Conservation (phyloP, 2,888 invertebrate species). For the Apoda limacodes region DNA sequence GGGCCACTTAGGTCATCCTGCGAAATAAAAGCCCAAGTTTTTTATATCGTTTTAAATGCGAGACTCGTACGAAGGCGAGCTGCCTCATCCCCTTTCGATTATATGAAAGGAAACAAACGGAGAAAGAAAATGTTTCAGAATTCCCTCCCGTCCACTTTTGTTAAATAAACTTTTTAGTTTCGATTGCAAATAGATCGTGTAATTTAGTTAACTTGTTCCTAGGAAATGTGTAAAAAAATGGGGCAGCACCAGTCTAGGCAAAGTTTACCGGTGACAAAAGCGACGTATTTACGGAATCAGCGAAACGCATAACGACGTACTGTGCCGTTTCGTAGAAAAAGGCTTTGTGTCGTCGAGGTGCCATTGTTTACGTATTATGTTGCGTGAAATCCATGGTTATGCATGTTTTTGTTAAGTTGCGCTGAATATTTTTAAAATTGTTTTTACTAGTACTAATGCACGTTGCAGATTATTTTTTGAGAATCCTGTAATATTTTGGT, state of each 20-base stretch:
- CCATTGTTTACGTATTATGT: constrained; percentile 42
- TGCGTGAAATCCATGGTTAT: constrained; percentile 33
- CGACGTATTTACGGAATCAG: constrained; percentile 39
- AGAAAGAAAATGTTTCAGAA: constrained; percentile 66
- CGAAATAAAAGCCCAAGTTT: constrained; percentile 65
- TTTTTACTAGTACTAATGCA: too few relatives aligned
- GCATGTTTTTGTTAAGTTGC: constrained; percentile 26
- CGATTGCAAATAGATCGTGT: constrained; percentile 65
- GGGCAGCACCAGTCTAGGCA: too few relatives aligned
- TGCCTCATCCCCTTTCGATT: constrained; percentile 57
- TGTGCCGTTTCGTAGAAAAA: constrained; percentile 35
- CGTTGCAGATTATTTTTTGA: too few relatives aligned
- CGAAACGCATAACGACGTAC: constrained; percentile 39
- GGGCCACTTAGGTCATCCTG: constrained; percentile 70
- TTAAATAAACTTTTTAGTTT: constrained; percentile 55
- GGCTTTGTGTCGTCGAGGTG: constrained; percentile 29
- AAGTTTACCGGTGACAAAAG: constrained; percentile 34
- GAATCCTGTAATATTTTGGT: too few relatives aligned
- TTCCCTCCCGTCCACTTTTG: constrained; percentile 53
- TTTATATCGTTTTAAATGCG: constrained; percentile 69
- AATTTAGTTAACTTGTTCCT: constrained; percentile 53
- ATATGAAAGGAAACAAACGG: constrained; percentile 67
- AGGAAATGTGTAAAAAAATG: constrained; percentile 38
- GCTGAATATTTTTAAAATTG: constrained; percentile 14
- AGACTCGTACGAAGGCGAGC: constrained; percentile 49